Evolutionary conservation across 2,113 vertebrate species (phyloP).

Genomic region (Oncorhynchus mykiss): DNA sequence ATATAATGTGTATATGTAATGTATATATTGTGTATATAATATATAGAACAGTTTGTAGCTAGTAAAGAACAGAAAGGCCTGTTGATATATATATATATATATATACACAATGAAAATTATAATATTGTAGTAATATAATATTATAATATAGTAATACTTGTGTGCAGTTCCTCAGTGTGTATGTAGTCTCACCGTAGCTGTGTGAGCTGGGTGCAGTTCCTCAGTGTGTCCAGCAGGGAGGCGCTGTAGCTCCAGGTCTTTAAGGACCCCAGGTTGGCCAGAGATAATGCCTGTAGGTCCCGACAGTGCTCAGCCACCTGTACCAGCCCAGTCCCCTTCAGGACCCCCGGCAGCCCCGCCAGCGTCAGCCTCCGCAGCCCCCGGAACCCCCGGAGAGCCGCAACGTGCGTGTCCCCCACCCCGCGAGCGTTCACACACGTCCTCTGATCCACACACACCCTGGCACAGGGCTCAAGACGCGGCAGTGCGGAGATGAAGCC

Average conservation of each 20-base stretch:
- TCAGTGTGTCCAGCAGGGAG: conserved; percentile 85
- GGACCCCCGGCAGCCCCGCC: conserved; percentile 89
- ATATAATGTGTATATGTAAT: too few species aligned
- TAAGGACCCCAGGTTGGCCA: conserved; percentile 91
- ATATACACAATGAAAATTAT: too few species aligned
- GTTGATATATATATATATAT: too few species aligned
- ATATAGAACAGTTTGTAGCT: too few species aligned
- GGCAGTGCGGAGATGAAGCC: conserved; percentile 92
- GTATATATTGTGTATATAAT: too few species aligned
- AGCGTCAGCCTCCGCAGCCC: conserved; percentile 84
- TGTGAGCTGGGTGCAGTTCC: conserved; percentile 84
- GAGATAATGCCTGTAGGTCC: conserved; percentile 83
- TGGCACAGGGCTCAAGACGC: conserved; percentile 87
- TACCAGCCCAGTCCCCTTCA: conserved; percentile 85
- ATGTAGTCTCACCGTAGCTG: conserved; percentile 87
- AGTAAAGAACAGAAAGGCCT: too few species aligned
- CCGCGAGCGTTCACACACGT: conserved; percentile 83
- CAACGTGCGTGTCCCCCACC: conserved; percentile 84
- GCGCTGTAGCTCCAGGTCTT: conserved; percentile 86
- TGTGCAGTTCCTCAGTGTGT: too few species aligned
- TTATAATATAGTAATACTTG: too few species aligned
- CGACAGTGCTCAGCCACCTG: conserved; percentile 82
- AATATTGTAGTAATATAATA: too few species aligned
- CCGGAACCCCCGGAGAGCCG: conserved; percentile 80
- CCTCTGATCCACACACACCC: conserved; percentile 78